Evolutionary conservation across 2,888 invertebrate species (phyloP), one percentile per base, ranked within the genome.

Genomic region (Glomeris marginata): DNA sequence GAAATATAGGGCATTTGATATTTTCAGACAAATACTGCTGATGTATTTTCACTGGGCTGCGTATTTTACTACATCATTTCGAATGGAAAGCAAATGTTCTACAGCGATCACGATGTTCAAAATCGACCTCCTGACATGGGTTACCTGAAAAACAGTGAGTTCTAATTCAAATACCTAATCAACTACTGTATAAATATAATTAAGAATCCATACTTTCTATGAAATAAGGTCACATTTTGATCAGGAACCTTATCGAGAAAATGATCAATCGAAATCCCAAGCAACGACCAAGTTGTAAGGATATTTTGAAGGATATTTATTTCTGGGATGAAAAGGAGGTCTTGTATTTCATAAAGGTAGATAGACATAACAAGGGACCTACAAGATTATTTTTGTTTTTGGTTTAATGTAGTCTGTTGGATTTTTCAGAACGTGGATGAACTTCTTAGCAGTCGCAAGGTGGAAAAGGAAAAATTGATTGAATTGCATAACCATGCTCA

Each of bases 31-130:
- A 84, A 82, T 55, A 79, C 91, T 0, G 94, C 97, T 15, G 98
- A 98, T 64, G 81, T 97, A 60, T 98, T 99, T 66, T 97, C 97
- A 0, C 71, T 95, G 55, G 98, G 98, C 20, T 97, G 97, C 68
- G 85, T 98, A 34, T 92, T 85, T 66, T 97, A 92, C 67, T 98
- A 92, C 66, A 91, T 95, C 1, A 98, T 98, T 54, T 58, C 76
- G 10, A 63, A 63, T 50, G 74, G 73, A 41, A 66, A 72, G 15
- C 68, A 62, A 56, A 61, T 59, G 48, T 55, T 72, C 33, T 58
- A 61, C 35, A 51, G 55, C 34, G 41, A 41, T 8, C 36, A 47
- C 16, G 18, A 47, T 52, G 33, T 45, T n/a, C 15, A 41, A 15
- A 13, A 18, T 8, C 3, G 28, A 8, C 28, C 28, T 28, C 28